Base-by-base conservation (phyloP, 2,113 vertebrate genomes). In the Embiotoca jacksoni region DNA sequence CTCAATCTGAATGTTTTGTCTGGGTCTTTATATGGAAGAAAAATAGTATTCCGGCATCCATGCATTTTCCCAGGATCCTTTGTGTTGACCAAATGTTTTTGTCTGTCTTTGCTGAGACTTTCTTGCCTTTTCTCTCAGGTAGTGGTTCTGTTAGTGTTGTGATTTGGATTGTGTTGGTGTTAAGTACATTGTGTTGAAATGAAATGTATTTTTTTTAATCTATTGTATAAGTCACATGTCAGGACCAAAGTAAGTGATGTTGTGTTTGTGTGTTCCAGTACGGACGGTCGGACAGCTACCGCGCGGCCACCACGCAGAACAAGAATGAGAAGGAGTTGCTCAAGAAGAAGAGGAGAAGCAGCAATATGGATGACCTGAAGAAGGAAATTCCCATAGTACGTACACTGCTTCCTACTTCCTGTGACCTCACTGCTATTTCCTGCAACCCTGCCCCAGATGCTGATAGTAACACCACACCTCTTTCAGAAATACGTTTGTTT, bases 371-470 rank as follows among this genome's bases (percentile, higher is more conserved):
- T 13, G 97, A 98, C 75, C 95, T 98, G 65, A 98, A 98, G 94
- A 98, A 97, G 88, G 97, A 98, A 86, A 97, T 98, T 85, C 95
- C 96, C 1, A 93, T 98, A 91, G 97, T 98, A 84, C 86, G 96
- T 86, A 7, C 41, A 0, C 9, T 2, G 14, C 39, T 52, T 57
- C 44, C 35, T 54, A 0, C 9, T 58, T 78, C 62, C 0, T 76
- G 16, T 56, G 3, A 53, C 52, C 71, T 55, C 4, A 4, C 15
- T 74, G 11, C 14, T 46, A 9, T 56, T 33, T 1, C 0, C 73
- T 59, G 53, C 32, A 36, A n/a, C 37, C n/a, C 30, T 32, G 30
- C 5, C 9, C n/a, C 23, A 39, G 33, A 46, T 14, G 6, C 15
- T 23, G 54, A 50, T 47, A 31, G 41, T 44, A 13, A 5, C 4